phyloP scores from a whole-genome alignment of 2,113 vertebrate species.

The Pitta sordida region DNA sequence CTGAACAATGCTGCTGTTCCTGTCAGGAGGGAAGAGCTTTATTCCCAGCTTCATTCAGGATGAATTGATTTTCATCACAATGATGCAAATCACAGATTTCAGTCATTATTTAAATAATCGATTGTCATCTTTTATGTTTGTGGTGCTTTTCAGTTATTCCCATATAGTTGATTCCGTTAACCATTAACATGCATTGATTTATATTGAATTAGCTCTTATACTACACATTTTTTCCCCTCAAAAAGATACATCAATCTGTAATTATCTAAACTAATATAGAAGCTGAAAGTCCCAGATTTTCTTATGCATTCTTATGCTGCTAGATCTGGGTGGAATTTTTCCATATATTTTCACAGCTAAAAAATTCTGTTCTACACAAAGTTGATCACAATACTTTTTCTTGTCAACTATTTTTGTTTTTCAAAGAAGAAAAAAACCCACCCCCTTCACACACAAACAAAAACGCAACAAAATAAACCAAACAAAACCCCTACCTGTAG shows the following conservation, averaged over 20 bases:
- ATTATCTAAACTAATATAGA: background rate
- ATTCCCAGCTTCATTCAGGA: background rate
- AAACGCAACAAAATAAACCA: background rate
- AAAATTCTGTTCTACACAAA: too few relatives aligned
- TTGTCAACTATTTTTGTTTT: background rate
- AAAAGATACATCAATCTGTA: background rate
- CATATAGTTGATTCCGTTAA: background rate
- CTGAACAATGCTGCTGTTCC: constrained; percentile 58
- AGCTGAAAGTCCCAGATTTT: background rate
- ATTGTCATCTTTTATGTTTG: background rate
- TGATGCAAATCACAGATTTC: background rate
- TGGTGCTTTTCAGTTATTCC: background rate
- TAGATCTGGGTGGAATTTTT: background rate
- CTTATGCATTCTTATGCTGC: background rate
- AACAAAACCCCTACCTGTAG: background rate
- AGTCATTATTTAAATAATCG: background rate
- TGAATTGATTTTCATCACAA: constrained; percentile 3
- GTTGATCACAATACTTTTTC: background rate
- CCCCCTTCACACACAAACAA: too few relatives aligned
- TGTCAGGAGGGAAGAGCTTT: background rate
- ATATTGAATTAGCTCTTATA: background rate
- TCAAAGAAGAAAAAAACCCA: background rate
- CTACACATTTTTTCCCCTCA: background rate
- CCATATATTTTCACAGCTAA: background rate
- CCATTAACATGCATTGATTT: background rate